Evolutionary conservation across 1,140 invertebrate species (phyloP), one percentile per base, ranked within the genome.

Genomic region (Nixonia krombeini): DNA sequence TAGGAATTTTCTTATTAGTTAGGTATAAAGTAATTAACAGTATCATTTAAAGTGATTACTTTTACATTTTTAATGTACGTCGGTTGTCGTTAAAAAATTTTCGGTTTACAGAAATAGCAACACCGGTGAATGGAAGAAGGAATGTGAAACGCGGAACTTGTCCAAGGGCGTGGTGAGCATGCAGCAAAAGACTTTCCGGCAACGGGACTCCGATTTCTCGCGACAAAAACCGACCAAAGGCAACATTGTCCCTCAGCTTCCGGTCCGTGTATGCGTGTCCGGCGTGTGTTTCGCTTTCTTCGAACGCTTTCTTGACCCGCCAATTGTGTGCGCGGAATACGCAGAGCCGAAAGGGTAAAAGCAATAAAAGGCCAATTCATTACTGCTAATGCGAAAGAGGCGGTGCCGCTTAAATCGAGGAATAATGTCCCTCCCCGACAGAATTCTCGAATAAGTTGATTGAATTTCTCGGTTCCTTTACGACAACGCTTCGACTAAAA

Each of bases 171-270:
- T 70, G 66, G 49, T 59, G 26, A 37, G 42, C 66, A 55, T 72
- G 75, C 72, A 74, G 56, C 41, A 26, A 38, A 56, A 62, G 56
- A 51, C 47, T 50, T 13, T 61, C 37, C 29, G 16, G 16, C 44
- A 10, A 42, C 44, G 49, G 72, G 26, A 69, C 55, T 72, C 55
- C 55, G 62, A 45, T 72, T 68, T 63, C 53, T 66, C 40, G 50
- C 46, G 57, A 78, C 74, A 77, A 78, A 77, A 63, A 53, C 52
- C n/a, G 50, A 50, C 51, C 53, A 26, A 21, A 35, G 8, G 28
- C 26, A 46, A 61, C 63, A 75, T 77, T 77, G 73, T 76, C 40
- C 59, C 47, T 13, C 44, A 46, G 26, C 74, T 79, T 79, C 76
- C 76, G 75, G n/a, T n/a, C n/a, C 38, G 53, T 50, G 51, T 69